These are phyloP conservation scores for Achatina immaculata DNA, from an alignment of 1,140 invertebrate genomes.

Conservation along the genomic window DNA sequence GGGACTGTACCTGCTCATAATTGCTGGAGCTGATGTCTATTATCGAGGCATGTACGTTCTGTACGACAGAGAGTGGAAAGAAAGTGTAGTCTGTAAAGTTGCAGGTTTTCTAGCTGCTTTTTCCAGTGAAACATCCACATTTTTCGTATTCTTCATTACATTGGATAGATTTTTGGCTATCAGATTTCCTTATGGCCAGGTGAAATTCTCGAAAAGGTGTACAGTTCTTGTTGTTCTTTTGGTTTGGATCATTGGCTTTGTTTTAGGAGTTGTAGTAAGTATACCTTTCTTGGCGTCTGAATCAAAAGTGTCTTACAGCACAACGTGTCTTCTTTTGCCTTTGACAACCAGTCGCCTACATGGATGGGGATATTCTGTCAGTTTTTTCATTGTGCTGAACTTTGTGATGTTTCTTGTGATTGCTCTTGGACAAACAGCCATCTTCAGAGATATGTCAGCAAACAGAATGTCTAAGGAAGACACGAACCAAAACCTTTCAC, in stretches of 20 bases:
- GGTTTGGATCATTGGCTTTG: background rate
- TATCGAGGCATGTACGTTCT: slow-evolving; percentile 53
- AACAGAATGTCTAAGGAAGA: background rate
- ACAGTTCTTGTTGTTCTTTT: background rate
- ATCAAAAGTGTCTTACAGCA: background rate
- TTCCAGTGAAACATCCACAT: slow-evolving; percentile 44
- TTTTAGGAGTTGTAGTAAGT: background rate
- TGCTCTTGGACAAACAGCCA: slow-evolving; percentile 28
- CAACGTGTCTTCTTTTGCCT: slow-evolving; percentile 35
- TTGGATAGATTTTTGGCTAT: slow-evolving; percentile 54
- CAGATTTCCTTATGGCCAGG: slow-evolving; percentile 53
- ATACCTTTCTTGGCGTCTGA: background rate
- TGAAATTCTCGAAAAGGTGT: background rate
- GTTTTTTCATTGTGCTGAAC: slow-evolving; percentile 38
- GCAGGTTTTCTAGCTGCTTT: slow-evolving; percentile 58
- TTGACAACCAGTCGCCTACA: background rate
- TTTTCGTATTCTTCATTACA: slow-evolving; percentile 46
- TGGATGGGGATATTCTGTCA: slow-evolving; percentile 35
- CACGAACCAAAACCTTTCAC: slow-evolving; percentile 37
- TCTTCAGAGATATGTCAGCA: background rate
- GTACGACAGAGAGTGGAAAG: slow-evolving; percentile 52
- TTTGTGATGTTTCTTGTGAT: slow-evolving; percentile 38
- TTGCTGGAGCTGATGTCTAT: slow-evolving; percentile 46
- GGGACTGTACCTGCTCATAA: slow-evolving; percentile 64
- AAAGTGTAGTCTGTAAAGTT: slow-evolving; percentile 50